phyloP scores from a whole-genome alignment of 2,888 invertebrate species.

The Deroplatys truncata region DNA sequence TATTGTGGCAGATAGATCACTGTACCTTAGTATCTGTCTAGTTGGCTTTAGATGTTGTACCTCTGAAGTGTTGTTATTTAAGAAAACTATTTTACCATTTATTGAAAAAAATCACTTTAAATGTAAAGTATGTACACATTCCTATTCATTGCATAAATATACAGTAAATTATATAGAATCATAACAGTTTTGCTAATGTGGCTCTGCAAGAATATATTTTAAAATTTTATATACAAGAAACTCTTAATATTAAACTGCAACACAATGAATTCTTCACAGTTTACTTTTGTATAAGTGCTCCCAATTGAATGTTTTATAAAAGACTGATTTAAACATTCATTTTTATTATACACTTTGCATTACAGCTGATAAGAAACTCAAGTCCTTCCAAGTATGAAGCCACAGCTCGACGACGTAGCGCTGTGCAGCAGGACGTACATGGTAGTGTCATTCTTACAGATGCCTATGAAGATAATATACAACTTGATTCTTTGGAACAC shows the following conservation, averaged over 20 bases:
- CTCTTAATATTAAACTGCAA: not conserved
- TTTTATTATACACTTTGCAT: conserved; percentile 16
- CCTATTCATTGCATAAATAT: too few species aligned
- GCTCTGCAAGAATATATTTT: not conserved
- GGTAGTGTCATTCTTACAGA: conserved; percentile 31
- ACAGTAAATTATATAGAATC: too few species aligned
- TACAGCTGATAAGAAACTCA: conserved; percentile 56
- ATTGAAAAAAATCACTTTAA: not conserved
- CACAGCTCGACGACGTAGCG: conserved; percentile 3
- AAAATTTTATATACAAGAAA: not conserved
- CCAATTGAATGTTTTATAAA: not conserved
- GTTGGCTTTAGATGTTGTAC: not conserved
- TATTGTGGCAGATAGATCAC: not conserved
- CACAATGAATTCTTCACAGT: not conserved
- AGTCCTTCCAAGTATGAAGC: conserved; percentile 18
- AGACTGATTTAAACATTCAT: not conserved
- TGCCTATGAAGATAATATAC: conserved; percentile 26
- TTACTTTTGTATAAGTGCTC: not conserved
- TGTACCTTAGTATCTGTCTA: not conserved
- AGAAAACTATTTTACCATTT: not conserved
- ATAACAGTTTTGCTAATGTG: too few species aligned
- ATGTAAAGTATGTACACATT: not conserved
- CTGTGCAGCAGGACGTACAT: conserved; percentile 28
- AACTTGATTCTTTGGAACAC: conserved; percentile 20
- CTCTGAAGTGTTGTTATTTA: not conserved